A percentile compares a stretch with the other conserved stretches of the same genome.
Conservation (phyloP, 2,888 invertebrate genomes). For the Sipha maydis region DNA sequence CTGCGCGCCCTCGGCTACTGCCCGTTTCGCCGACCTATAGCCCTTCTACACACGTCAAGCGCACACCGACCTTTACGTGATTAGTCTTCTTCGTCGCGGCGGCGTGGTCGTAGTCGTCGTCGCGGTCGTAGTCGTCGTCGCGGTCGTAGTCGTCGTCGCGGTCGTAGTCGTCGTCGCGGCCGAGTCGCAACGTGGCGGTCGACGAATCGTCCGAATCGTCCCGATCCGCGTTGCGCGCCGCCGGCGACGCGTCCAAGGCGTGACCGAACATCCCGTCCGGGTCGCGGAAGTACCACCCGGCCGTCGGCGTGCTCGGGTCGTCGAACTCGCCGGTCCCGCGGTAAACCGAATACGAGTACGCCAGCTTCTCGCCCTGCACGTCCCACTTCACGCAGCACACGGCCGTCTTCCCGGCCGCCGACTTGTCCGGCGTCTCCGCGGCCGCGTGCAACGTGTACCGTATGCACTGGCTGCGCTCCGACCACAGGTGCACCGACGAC, state of each 20-base stretch:
- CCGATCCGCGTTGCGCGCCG: neutral
- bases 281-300: no score
- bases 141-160: neutral
- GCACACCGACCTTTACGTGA: neutral
- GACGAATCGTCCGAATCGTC: neutral
- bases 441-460: constrained; percentile 3
- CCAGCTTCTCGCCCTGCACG: constrained; percentile 18
- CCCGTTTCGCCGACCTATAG: neutral
- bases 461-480: constrained; percentile 33
- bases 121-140: neutral
- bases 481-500: constrained; percentile 52
- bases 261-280: no score
- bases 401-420: neutral
- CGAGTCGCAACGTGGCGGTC: no score
- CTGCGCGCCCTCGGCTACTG: no score
- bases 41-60: neutral
- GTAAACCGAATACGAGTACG: constrained; percentile 4
- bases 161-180: neutral
- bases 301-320: no score
- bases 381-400: constrained; percentile 35
- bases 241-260: no score
- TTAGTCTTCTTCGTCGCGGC: neutral
- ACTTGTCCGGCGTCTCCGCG: neutral
- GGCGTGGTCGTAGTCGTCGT: neutral
- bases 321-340: neutral